Evolutionary conservation across 35 echinoderm and acorn worm species (phyloP).

Genomic region (Holothuria glaberrima): DNA sequence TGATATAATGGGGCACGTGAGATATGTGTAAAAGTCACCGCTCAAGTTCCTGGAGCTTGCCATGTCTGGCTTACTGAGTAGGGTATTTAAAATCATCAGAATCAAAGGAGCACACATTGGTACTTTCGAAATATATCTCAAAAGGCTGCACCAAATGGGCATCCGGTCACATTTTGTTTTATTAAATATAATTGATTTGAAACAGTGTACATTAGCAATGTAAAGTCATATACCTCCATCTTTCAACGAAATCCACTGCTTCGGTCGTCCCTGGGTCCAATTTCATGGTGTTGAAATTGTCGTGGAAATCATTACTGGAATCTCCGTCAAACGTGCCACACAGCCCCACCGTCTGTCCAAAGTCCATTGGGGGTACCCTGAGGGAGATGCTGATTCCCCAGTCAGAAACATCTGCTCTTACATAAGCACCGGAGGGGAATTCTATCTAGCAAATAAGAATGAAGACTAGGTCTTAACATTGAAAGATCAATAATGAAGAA

Average conservation of each 20-base stretch:
- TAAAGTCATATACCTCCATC: conserved; percentile 77
- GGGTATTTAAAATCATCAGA: too few relatives aligned
- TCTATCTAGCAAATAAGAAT: conserved; percentile 68
- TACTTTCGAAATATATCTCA: too few relatives aligned
- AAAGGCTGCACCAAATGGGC: too few relatives aligned
- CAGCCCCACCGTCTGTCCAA: conserved; percentile 79
- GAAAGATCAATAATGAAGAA: too few relatives aligned
- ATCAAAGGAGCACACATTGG: too few relatives aligned
- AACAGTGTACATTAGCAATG: too few relatives aligned
- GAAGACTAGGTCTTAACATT: neutral
- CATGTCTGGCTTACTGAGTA: too few relatives aligned
- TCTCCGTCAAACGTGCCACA: conserved; percentile 95
- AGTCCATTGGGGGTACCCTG: conserved; percentile 84
- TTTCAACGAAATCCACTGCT: conserved; percentile 92
- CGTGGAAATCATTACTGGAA: conserved; percentile 86
- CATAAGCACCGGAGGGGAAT: conserved; percentile 88
- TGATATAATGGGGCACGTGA: too few relatives aligned
- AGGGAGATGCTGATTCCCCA: conserved; percentile 99
- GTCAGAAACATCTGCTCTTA: conserved; percentile 86
- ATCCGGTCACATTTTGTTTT: too few relatives aligned
- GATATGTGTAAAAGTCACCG: too few relatives aligned
- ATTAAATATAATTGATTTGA: too few relatives aligned
- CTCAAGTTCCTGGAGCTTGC: too few relatives aligned
- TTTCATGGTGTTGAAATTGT: conserved; percentile 30
- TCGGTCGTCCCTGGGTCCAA: conserved; percentile 52